Percentiles rank a stretch among this genome's conserved stretches.
phyloP scores from a whole-genome alignment of 2,888 invertebrate species.

The Lithophane socia region DNA sequence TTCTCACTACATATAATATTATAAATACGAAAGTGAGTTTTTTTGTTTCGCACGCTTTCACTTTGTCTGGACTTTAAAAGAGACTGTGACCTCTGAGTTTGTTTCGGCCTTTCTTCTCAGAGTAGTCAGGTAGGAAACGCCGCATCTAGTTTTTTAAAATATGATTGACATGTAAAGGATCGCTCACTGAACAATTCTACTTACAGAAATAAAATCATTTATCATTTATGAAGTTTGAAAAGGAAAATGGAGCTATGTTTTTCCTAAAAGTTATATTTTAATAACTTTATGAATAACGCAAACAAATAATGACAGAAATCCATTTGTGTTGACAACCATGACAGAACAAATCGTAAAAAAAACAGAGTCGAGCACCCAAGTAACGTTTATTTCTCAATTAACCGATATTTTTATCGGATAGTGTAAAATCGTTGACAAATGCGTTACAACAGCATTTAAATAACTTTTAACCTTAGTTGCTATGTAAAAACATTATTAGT shows the following conservation, averaged over 20 bases:
- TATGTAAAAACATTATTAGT: slow-evolving; percentile 15
- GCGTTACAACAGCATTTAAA: slow-evolving; percentile 35
- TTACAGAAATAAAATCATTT: background rate
- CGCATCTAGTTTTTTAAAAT: no score
- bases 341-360: slow-evolving; percentile 23
- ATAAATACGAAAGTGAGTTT: no score
- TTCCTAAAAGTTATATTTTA: background rate
- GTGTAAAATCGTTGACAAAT: slow-evolving; percentile 34
- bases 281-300: background rate
- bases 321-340: background rate
- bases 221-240: no score
- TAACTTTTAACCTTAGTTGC: slow-evolving; percentile 26
- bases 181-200: no score
- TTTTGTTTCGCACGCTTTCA: no score
- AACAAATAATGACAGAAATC: background rate
- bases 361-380: slow-evolving; percentile 33
- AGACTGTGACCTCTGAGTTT: no score
- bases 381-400: slow-evolving; percentile 35
- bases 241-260: background rate
- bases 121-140: no score
- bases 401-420: slow-evolving; percentile 11
- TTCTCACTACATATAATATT: no score
- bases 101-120: no score
- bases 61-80: no score
- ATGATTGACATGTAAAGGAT: no score